phyloP scores from a whole-genome alignment of 2,888 invertebrate genomes.

The Dimorphilus gyrociliatus region DNA sequence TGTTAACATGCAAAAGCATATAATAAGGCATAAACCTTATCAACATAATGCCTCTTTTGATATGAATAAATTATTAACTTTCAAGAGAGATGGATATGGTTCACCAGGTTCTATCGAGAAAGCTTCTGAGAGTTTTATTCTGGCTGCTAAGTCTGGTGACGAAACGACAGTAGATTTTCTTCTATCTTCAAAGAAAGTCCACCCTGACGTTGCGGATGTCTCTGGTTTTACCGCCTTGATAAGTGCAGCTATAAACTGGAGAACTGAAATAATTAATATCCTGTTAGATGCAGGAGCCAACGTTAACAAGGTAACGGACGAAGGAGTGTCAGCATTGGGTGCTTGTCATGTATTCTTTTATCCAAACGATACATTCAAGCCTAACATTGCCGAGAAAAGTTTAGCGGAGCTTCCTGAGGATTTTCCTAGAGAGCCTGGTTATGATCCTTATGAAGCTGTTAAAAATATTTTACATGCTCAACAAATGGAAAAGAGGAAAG shows the following conservation, averaged over 20 bases:
- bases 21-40: slow-evolving; percentile 17
- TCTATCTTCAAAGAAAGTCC: slow-evolving; percentile 19
- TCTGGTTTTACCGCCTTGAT: slow-evolving; percentile 29
- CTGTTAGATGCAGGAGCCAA: slow-evolving; percentile 35
- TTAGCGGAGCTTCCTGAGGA: slow-evolving; percentile 8
- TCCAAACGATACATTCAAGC: slow-evolving; percentile 24
- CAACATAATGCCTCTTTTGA: slow-evolving; percentile 15
- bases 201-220: slow-evolving; percentile 29
- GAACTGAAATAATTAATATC: slow-evolving; percentile 27
- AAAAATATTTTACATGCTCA: slow-evolving; percentile 5
- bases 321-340: slow-evolving; percentile 30
- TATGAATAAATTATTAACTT: no score
- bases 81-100: no score
- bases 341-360: slow-evolving; percentile 32
- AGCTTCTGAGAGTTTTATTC: slow-evolving; percentile 22
- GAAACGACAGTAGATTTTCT: slow-evolving; percentile 18
- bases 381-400: slow-evolving; percentile 24
- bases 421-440: slow-evolving; percentile 6
- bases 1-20: slow-evolving; percentile 25
- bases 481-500: no score
- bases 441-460: slow-evolving; percentile 10
- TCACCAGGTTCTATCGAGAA: slow-evolving; percentile 25
- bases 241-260: slow-evolving; percentile 31
- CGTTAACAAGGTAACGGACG: slow-evolving; percentile 32
- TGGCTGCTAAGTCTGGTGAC: slow-evolving; percentile 21